Conservation (phyloP, 2,113 vertebrate genomes). For the Corythornis madagascariensis region DNA sequence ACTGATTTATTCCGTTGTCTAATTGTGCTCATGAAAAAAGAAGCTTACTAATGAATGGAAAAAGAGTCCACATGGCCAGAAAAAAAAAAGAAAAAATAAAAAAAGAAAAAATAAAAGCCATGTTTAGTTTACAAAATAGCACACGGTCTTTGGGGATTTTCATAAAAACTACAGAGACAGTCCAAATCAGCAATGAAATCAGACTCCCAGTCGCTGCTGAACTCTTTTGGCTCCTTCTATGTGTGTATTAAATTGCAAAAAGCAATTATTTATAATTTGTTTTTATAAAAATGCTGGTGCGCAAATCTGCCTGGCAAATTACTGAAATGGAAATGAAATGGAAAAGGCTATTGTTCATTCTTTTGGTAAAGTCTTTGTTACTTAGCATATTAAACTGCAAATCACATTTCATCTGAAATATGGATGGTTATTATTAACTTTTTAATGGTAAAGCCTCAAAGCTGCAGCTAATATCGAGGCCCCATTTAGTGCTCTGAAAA, state of each 20-base stretch:
- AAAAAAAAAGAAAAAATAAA: background rate
- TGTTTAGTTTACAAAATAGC: conserved; percentile 59
- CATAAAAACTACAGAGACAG: conserved; percentile 47
- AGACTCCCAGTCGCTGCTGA: conserved; percentile 44
- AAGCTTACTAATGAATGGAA: conserved; percentile 62
- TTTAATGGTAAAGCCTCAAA: conserved; percentile 22
- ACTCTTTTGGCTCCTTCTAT: conserved; percentile 37
- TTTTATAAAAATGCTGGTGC: conserved; percentile 43
- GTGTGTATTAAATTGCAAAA: conserved; percentile 52
- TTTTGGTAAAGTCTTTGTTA: conserved; percentile 55
- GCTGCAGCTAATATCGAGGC: background rate
- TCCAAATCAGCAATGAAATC: conserved; percentile 63
- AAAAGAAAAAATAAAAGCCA: background rate
- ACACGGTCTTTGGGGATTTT: conserved; percentile 53
- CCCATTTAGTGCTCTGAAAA: background rate
- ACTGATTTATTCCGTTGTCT: conserved; percentile 69
- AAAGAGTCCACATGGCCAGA: conserved; percentile 43
- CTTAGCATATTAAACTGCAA: conserved; percentile 50
- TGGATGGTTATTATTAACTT: conserved; percentile 44
- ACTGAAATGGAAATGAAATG: conserved; percentile 1
- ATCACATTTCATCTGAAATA: conserved; percentile 55
- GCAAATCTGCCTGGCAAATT: conserved; percentile 27
- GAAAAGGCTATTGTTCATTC: conserved; percentile 55
- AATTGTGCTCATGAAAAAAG: conserved; percentile 36
- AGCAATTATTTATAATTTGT: conserved; percentile 62